Evolutionary conservation across 92 coral and sea anemone species (phyloP).

Genomic region (Zoanthus solanderi): DNA sequence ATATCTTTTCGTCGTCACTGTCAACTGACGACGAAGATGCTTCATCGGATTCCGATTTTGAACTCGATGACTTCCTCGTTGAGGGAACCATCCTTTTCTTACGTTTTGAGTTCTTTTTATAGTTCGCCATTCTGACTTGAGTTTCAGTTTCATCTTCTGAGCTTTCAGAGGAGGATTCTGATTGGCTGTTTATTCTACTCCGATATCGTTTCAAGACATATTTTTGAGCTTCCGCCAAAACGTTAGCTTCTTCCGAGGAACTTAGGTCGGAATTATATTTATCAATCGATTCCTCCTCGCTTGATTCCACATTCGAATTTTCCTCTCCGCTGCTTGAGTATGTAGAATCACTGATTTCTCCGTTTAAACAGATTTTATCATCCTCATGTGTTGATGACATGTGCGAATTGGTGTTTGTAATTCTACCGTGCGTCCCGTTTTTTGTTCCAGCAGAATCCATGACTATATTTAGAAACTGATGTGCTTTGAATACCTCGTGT

Average conservation of each 20-base stretch:
- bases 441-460: neutral
- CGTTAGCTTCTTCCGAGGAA: neutral
- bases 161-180: constrained; percentile 7
- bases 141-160: constrained; percentile 28
- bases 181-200: neutral
- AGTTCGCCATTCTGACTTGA: neutral
- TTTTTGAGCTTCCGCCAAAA: constrained; percentile 9
- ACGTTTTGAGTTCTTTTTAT: neutral
- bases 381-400: neutral
- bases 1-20: constrained; percentile 22
- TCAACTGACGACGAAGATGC: constrained; percentile 24
- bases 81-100: neutral
- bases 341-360: neutral
- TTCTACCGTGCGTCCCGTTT: neutral
- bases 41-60: neutral
- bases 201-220: neutral
- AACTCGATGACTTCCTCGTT: neutral
- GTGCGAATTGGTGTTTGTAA: neutral
- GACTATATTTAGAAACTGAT: neutral
- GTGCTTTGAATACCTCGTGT: neutral
- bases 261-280: neutral
- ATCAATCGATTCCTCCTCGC: neutral
- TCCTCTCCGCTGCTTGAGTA: neutral
- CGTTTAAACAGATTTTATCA: neutral
- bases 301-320: neutral